A percentile compares a stretch with the other conserved stretches of the same genome.
Evolutionary conservation across 2,797 vertebrate genomes (phyloP).

Genomic region (Platyrinchus mystaceus): DNA sequence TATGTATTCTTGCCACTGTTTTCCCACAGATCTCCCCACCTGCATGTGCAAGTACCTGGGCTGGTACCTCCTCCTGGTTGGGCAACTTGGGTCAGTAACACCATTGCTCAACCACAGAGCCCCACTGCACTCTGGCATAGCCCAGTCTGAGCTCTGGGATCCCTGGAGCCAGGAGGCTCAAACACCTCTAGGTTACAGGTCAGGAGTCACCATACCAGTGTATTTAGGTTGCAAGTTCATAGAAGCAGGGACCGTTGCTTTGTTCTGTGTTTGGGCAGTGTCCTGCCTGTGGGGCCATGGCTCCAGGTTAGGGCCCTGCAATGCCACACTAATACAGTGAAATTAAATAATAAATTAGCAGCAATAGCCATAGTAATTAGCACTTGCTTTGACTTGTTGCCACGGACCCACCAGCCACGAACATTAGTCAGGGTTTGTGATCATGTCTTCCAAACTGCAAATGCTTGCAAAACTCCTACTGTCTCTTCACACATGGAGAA

Average conservation of each 20-base stretch:
- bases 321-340: slow-evolving; percentile 32
- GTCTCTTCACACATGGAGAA: slow-evolving; percentile 7
- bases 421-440: slow-evolving; percentile 52
- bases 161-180: not conserved
- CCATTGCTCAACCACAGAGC: not conserved
- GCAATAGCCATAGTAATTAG: slow-evolving; percentile 47
- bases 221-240: not conserved
- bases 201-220: not conserved
- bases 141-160: not conserved
- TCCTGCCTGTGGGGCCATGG: not conserved
- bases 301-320: slow-evolving; percentile 9
- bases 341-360: slow-evolving; percentile 65
- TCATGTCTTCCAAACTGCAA: not conserved
- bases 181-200: not conserved
- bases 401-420: slow-evolving; percentile 56
- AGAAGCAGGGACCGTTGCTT: slow-evolving; percentile 20
- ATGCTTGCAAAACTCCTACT: slow-evolving; percentile 38
- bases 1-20: not conserved
- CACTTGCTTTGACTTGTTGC: slow-evolving; percentile 52
- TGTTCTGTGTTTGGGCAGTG: not conserved
- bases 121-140: not conserved
- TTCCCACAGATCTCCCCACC: not conserved
- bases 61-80: not conserved
- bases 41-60: not conserved
- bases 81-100: slow-evolving; percentile 14